Evolutionary conservation across 2,797 vertebrate species (phyloP).

Genomic region (Dendrocincla tyrannina): DNA sequence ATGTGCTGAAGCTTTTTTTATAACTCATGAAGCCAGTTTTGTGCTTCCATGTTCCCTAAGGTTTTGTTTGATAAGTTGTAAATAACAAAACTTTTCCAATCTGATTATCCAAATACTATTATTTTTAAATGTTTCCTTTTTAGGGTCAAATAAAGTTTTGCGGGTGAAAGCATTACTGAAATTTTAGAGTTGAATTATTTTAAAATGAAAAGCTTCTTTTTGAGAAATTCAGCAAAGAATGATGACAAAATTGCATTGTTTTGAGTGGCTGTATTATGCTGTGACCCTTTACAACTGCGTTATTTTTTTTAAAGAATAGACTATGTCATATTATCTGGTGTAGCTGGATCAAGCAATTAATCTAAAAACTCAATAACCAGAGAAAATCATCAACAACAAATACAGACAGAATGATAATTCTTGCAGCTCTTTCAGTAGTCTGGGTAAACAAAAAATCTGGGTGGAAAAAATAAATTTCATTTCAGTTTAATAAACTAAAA

Average conservation of each 20-base stretch:
- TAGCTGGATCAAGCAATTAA: not conserved
- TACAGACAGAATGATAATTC: not conserved
- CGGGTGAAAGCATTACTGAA: not conserved
- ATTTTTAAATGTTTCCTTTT: not conserved
- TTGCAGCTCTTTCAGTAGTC: not conserved
- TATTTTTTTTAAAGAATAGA: not conserved
- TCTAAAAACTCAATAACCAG: not conserved
- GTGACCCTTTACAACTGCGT: not conserved
- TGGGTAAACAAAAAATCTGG: not conserved
- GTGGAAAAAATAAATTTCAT: not conserved
- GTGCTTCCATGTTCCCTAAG: not conserved
- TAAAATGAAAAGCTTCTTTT: not conserved
- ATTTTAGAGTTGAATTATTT: not conserved
- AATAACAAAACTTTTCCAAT: not conserved
- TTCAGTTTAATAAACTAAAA: not conserved
- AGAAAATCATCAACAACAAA: not conserved
- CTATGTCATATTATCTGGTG: not conserved
- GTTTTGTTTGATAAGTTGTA: not conserved
- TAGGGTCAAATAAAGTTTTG: not conserved
- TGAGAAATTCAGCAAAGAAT: not conserved
- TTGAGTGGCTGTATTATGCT: not conserved
- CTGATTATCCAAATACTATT: not conserved
- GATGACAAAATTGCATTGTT: not conserved
- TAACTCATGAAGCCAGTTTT: not conserved
- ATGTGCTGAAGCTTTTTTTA: not conserved